Base-by-base conservation (phyloP, 2,113 vertebrate genomes). In the Sceloporus undulatus region DNA sequence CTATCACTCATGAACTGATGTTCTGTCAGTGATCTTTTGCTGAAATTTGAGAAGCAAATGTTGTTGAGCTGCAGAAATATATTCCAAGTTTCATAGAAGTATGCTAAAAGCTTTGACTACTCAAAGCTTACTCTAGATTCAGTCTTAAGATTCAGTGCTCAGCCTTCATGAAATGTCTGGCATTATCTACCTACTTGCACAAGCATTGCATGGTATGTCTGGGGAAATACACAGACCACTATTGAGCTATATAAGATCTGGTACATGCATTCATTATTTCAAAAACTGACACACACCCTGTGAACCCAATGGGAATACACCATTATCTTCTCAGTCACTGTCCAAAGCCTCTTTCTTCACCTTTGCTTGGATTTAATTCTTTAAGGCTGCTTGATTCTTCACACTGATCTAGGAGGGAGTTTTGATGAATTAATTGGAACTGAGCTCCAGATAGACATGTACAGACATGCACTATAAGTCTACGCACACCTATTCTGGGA, bases 1-100 rank as follows among this genome's bases (percentile, higher is more conserved):
- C 96, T 96, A 91, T 97, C 97, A 2, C 98, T 96, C 96, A 97
- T 91, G 90, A 98, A 94, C 97, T 97, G 96, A 77, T 97, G 97
- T 89, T 98, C 98, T 0, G 96, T 96, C 88, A 98, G 97, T 0
- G 97, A 95, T 89, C 98, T 94, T n/a, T 96, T 97, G 40, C 96
- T 97, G 93, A 89, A 88, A 88, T 0, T n/a, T 82, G 56, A 88
- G 84, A 29, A 76, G 9, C 16, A 21, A 19, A 1, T 1, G 21
- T 6, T 0, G 5, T 90, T 82, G 87, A 89, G 79, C 79, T 85
- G 29, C 34, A 21, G 52, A 78, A 73, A 29, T 27, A n/a, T 38
- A 42, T 66, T 73, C 0, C 0, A 48, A 2, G 0, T 0, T 0
- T 62, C 59, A 1, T 0, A 77, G 59, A 0, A n/a, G 66, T 21